phyloP scores from a whole-genome alignment of 2,113 vertebrate species.

The Microcebus lehilahytsara region DNA sequence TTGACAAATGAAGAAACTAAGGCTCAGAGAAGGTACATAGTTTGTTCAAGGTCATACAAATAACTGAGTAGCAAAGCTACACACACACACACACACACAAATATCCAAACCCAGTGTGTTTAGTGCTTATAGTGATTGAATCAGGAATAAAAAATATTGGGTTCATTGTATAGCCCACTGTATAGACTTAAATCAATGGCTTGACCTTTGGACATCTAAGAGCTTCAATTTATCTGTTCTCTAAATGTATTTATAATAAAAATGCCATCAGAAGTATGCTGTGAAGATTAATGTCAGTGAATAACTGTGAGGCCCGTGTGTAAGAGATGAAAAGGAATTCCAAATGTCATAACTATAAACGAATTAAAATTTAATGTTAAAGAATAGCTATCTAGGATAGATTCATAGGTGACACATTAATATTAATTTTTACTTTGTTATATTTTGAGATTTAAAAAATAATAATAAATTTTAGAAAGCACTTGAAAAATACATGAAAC shows the following conservation, averaged over 20 bases:
- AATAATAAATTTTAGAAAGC: constrained; percentile 14
- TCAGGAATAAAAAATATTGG: not conserved
- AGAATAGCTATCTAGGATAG: constrained; percentile 14
- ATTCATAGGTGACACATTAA: not conserved
- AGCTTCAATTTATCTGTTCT: constrained; percentile 45
- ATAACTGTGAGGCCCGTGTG: not conserved
- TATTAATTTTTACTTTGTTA: constrained; percentile 26
- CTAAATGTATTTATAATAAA: constrained; percentile 40
- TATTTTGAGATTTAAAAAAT: constrained; percentile 24
- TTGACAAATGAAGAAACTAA: constrained; percentile 29
- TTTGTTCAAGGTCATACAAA: not conserved
- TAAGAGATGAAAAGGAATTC: constrained; percentile 61
- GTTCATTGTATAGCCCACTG: not conserved
- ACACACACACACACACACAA: no score
- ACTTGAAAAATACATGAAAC: constrained; percentile 35
- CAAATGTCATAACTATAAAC: constrained; percentile 5
- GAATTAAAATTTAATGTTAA: constrained; percentile 62
- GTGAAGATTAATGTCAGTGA: constrained; percentile 50
- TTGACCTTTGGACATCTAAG: constrained; percentile 52
- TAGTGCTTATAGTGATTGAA: not conserved
- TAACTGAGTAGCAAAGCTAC: not conserved
- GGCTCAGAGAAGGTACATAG: not conserved
- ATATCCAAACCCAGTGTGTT: not conserved
- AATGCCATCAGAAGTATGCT: constrained; percentile 29
- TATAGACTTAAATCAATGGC: not conserved